Evolutionary conservation across 2,888 invertebrate genomes (phyloP).

Genomic region (Lacanobia oleracea): DNA sequence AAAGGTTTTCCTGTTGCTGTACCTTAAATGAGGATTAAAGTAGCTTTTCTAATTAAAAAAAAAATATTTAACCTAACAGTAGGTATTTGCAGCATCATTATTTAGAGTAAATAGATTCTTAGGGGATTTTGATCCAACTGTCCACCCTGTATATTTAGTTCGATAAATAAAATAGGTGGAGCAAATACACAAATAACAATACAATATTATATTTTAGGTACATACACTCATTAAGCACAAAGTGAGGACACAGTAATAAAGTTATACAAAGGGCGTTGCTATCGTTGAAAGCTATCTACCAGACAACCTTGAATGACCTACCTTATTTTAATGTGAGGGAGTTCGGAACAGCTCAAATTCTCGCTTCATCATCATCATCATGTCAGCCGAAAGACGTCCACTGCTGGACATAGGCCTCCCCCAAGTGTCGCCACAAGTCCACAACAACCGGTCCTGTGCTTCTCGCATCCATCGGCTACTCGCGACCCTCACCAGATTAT

Average conservation of each 20-base stretch:
- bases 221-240: not conserved
- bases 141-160: not conserved
- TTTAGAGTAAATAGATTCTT: not conserved
- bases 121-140: no score
- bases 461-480: no score
- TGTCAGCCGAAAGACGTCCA: no score
- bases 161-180: not conserved
- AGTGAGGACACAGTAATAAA: not conserved
- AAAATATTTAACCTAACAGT: not conserved
- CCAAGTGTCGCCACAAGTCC: no score
- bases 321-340: not conserved
- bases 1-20: not conserved
- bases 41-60: not conserved
- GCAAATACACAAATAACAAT: not conserved
- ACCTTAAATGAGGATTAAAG: not conserved
- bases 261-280: not conserved
- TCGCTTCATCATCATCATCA: not conserved
- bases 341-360: not conserved
- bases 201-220: slow-evolving; percentile 5
- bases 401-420: no score
- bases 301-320: slow-evolving; percentile 9
- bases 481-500: no score
- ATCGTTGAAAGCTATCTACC: not conserved
- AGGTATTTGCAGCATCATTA: not conserved
- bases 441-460: no score